Conservation (phyloP, 2,113 vertebrate genomes). For the Paracanthobrama guichenoti region DNA sequence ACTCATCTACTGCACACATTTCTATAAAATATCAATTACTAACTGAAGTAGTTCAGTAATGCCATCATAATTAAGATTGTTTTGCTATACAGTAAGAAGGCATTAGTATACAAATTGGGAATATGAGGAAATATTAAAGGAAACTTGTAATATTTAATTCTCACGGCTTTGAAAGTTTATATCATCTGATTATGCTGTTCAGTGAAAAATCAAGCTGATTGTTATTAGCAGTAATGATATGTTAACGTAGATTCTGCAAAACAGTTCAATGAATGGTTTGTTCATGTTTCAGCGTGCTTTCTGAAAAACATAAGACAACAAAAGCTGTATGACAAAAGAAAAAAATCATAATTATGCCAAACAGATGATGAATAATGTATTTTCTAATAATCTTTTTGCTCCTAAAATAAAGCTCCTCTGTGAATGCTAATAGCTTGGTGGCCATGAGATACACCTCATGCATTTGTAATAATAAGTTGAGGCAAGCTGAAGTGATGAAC, state of each 20-base stretch:
- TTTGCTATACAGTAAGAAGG: neutral
- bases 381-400: slow-evolving; percentile 60
- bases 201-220: neutral
- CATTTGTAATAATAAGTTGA: too few relatives aligned
- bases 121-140: neutral
- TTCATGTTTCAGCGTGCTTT: slow-evolving; percentile 52
- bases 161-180: neutral
- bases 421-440: slow-evolving; percentile 24
- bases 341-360: slow-evolving; percentile 68
- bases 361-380: slow-evolving; percentile 71
- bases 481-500: too few relatives aligned
- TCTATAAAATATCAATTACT: neutral
- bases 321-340: slow-evolving; percentile 62
- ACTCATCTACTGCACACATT: neutral
- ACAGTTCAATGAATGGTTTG: slow-evolving; percentile 52
- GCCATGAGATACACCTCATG: neutral
- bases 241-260: slow-evolving; percentile 41
- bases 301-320: slow-evolving; percentile 65
- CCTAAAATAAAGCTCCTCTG: slow-evolving; percentile 56
- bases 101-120: neutral
- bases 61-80: neutral
- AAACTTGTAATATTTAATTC: neutral
- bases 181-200: slow-evolving; percentile 29
- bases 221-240: slow-evolving; percentile 53
- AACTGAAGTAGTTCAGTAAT: neutral